Evolutionary conservation across 2,113 vertebrate species (phyloP).

Genomic region (Pipra filicauda): DNA sequence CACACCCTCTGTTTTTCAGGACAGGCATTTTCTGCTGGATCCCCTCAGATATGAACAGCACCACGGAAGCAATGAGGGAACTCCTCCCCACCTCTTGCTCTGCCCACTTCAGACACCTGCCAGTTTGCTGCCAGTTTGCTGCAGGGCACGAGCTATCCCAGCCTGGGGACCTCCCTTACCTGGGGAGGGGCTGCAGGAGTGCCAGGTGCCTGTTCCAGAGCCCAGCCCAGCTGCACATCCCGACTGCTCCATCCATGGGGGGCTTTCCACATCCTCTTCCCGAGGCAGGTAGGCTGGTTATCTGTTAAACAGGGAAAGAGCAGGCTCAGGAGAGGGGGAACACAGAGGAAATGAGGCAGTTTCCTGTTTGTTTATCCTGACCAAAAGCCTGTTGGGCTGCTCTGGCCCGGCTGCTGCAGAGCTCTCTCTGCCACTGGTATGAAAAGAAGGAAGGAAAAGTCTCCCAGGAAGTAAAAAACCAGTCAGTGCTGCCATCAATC

Average conservation of each 20-base stretch:
- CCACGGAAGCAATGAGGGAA: conserved; percentile 9
- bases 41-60: background rate
- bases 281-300: background rate
- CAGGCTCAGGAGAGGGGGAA: background rate
- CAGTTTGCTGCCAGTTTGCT: conserved; percentile 10
- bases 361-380: conserved; percentile 71
- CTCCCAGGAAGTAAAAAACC: background rate
- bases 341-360: conserved; percentile 54
- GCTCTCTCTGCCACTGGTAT: background rate
- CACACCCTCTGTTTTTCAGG: background rate
- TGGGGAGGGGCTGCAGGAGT: background rate
- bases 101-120: background rate
- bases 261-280: background rate
- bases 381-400: conserved; percentile 13
- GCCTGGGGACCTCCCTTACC: background rate
- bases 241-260: background rate
- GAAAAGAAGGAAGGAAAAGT: background rate
- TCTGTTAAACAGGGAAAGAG: background rate
- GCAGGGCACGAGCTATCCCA: background rate
- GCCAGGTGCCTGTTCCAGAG: background rate
- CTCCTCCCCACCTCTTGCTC: background rate
- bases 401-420: background rate
- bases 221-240: background rate
- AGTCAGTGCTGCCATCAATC: background rate
- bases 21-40: background rate